phyloP scores from a whole-genome alignment of 1,140 invertebrate species.

The Drosophila bipectinata region DNA sequence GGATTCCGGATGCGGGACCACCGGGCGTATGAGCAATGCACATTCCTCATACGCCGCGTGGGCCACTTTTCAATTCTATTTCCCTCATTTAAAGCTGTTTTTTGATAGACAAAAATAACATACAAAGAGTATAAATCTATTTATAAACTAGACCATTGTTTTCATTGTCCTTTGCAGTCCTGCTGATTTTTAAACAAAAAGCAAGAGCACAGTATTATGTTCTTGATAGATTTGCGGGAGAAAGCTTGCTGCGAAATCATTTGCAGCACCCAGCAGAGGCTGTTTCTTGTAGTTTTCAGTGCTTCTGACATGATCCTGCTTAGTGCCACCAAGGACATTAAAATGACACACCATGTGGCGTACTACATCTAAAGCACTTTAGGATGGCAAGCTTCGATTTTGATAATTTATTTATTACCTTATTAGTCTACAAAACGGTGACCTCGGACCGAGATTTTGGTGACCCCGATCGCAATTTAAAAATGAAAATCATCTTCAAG shows the following conservation, averaged over 20 bases:
- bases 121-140: too few relatives aligned
- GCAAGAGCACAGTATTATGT: background rate
- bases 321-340: conserved; percentile 9
- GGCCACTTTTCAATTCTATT: background rate
- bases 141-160: background rate
- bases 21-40: background rate
- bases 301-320: conserved; percentile 5
- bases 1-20: conserved; percentile 21
- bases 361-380: too few relatives aligned
- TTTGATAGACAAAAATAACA: too few relatives aligned
- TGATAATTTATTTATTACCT: too few relatives aligned
- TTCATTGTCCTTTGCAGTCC: background rate
- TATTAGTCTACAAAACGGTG: too few relatives aligned
- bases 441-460: too few relatives aligned
- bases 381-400: too few relatives aligned
- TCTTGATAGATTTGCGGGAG: conserved; percentile 15
- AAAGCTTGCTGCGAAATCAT: conserved; percentile 4
- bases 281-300: background rate
- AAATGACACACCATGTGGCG: background rate
- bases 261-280: background rate
- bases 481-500: too few relatives aligned
- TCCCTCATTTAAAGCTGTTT: background rate
- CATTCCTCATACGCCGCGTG: conserved; percentile 42
- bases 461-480: too few relatives aligned
- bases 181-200: conserved; percentile 3